Evolutionary conservation across 2,888 invertebrate genomes (phyloP).

Genomic region (Dione vanillae): DNA sequence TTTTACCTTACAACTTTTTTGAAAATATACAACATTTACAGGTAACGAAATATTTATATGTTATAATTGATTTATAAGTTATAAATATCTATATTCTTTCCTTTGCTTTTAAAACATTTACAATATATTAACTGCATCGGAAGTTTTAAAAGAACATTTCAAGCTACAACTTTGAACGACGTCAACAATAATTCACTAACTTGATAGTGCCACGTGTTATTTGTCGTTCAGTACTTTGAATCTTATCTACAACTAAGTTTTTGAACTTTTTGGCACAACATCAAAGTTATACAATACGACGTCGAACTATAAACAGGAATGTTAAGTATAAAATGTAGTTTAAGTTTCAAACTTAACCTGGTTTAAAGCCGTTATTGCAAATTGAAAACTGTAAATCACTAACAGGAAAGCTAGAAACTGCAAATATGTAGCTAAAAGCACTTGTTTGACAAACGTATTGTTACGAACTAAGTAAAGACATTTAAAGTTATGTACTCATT

Average conservation of each 20-base stretch:
- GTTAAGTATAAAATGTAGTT: constrained; percentile 6
- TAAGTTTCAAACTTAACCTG: constrained; percentile 27
- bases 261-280: constrained; percentile 20
- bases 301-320: constrained; percentile 5
- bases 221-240: constrained; percentile 11
- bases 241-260: constrained; percentile 7
- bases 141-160: neutral
- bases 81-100: no score
- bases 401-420: constrained; percentile 36
- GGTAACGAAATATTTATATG: no score
- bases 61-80: no score
- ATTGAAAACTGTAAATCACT: constrained; percentile 38
- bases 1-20: no score
- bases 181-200: neutral
- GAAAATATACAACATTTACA: no score
- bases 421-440: constrained; percentile 42
- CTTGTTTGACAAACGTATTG: constrained; percentile 49
- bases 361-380: constrained; percentile 36
- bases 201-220: constrained; percentile 1
- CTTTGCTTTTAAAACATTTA: no score
- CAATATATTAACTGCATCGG: neutral
- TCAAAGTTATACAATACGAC: constrained; percentile 1
- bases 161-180: neutral
- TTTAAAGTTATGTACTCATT: constrained; percentile 33
- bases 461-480: constrained; percentile 42